Base-by-base conservation (phyloP, 2,797 vertebrate species). In the Astyanax mexicanus region DNA sequence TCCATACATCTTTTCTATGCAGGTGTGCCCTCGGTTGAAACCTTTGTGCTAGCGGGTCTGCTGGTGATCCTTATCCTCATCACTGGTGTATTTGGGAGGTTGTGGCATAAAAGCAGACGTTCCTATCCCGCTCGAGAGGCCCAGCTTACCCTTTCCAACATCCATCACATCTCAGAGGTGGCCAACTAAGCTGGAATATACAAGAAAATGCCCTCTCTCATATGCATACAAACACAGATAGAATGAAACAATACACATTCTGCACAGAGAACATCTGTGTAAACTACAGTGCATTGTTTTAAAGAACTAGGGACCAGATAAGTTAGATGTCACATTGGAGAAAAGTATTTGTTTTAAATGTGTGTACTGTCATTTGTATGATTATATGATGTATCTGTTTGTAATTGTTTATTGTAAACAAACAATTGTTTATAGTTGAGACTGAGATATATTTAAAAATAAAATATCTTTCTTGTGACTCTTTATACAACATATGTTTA, bases 81-180 rank as follows among this genome's bases (percentile, higher is more conserved):
- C 80, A 90, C 89, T 0, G 92, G 84, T 35, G 84, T 91, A 68
- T 92, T 92, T 45, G 90, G 92, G 74, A 91, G 90, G 76, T 86
- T 95, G 84, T 93, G 92, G 92, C 81, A 93, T 61, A 89, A 88
- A 55, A 92, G 92, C 72, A 92, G 89, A 62, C 89, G 88, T 32
- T 87, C 92, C 78, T 94, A 94, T 74, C 92, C 91, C 1, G 72
- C 92, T 0, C 84, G 64, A n/a, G 91, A 94, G 74, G 92, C 84
- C 0, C 93, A 95, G 73, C 90, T 95, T 80, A 95, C 91, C 1
- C 85, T 93, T 66, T 93, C 85, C 35, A 93, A 93, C 83, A 93
- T 95, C 66, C 92, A 94, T 75, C 92, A 86, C 84, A 91, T 90
- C 77, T 93, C 89, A n/a, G 94, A 95, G 83, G 92, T 88, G 84